These are phyloP conservation scores for Triops cancriformis DNA, from an alignment of 1,140 invertebrate species.

Conservation along the genomic window DNA sequence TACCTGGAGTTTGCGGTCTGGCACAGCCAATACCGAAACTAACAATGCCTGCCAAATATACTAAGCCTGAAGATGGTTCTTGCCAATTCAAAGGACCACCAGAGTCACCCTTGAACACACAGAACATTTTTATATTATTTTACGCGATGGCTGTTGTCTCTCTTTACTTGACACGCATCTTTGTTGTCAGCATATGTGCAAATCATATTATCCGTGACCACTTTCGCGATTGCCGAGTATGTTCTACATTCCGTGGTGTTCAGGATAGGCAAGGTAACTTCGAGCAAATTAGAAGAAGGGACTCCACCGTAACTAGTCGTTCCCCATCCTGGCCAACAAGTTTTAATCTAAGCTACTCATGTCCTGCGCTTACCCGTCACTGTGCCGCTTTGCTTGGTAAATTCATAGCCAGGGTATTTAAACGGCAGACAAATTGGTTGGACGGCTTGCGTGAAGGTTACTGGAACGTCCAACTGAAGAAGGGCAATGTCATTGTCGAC, in stretches of 20 bases:
- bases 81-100: conserved; percentile 56
- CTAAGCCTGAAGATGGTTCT: conserved; percentile 40
- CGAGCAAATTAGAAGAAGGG: conserved; percentile 46
- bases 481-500: conserved; percentile 55
- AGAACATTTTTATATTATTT: conserved; percentile 21
- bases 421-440: conserved; percentile 59
- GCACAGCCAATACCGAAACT: conserved; percentile 48
- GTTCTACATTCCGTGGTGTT: conserved; percentile 42
- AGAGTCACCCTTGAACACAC: conserved; percentile 50
- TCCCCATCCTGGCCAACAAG: conserved; percentile 52
- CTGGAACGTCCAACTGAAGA: conserved; percentile 41
- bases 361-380: conserved; percentile 24
- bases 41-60: conserved; percentile 48
- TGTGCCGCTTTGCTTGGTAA: conserved; percentile 38
- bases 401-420: conserved; percentile 40
- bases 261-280: conserved; percentile 50
- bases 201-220: conserved; percentile 47
- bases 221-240: conserved; percentile 32
- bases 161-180: conserved; percentile 53
- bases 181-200: conserved; percentile 55
- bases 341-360: not conserved
- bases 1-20: conserved; percentile 37
- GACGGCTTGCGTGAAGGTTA: conserved; percentile 47
- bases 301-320: conserved; percentile 46
- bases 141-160: conserved; percentile 24